phyloP scores from a whole-genome alignment of 2,888 invertebrate genomes.

The Gnatocerus cornutus region DNA sequence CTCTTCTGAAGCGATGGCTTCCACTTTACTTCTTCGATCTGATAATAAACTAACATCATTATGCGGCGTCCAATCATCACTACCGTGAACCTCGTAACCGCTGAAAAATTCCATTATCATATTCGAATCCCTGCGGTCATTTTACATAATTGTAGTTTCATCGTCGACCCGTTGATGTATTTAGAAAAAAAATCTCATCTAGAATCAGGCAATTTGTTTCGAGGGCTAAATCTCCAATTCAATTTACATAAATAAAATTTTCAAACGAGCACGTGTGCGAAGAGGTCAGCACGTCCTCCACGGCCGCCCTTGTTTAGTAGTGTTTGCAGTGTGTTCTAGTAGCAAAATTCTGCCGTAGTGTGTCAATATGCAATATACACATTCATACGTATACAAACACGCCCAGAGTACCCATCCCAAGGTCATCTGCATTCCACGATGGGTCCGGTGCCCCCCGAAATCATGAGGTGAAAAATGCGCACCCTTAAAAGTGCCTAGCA shows the following conservation, averaged over 20 bases:
- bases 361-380: conserved; percentile 41
- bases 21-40: not conserved
- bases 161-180: conserved; percentile 10
- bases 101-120: conserved; percentile 21
- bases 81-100: conserved; percentile 11
- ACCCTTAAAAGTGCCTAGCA: conserved; percentile 34
- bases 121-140: conserved; percentile 15
- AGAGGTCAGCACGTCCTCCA: not conserved
- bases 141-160: conserved; percentile 24
- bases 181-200: conserved; percentile 12
- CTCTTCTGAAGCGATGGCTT: not conserved
- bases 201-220: conserved; percentile 4
- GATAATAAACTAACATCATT: conserved; percentile 16
- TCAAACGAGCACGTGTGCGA: not conserved
- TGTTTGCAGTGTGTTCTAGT: conserved; percentile 32
- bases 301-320: conserved; percentile 20
- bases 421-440: conserved; percentile 41
- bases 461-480: conserved; percentile 23
- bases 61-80: conserved; percentile 6
- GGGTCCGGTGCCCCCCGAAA: conserved; percentile 35
- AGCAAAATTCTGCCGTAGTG: conserved; percentile 42
- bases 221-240: not conserved
- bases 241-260: conserved; percentile 8
- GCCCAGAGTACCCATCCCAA: conserved; percentile 40
- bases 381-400: conserved; percentile 43